Percentiles rank a stretch among this genome's conserved stretches.
phyloP scores from a whole-genome alignment of 2,888 invertebrate genomes.

The Stictocephala bisonia region DNA sequence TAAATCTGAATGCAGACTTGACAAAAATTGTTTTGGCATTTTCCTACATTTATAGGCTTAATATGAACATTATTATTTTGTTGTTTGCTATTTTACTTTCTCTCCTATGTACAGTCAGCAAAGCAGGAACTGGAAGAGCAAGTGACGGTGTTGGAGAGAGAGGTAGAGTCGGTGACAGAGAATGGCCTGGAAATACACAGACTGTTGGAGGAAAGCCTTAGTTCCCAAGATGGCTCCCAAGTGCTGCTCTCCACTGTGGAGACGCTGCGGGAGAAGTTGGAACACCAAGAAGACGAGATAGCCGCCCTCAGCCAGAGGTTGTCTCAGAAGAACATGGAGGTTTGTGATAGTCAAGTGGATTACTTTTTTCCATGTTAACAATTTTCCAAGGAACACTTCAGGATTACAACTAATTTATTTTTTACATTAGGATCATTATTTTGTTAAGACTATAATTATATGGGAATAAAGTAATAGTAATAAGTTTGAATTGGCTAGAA shows the following conservation, averaged over 20 bases:
- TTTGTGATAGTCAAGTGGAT: slow-evolving; percentile 53
- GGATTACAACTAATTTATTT: too few species aligned
- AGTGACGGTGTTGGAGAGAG: slow-evolving; percentile 74
- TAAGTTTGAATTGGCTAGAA: too few species aligned
- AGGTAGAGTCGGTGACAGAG: slow-evolving; percentile 84
- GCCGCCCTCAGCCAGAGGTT: slow-evolving; percentile 64
- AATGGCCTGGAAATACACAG: slow-evolving; percentile 80
- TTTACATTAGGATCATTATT: too few species aligned
- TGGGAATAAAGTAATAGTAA: too few species aligned
- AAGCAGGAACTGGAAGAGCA: slow-evolving; percentile 74
- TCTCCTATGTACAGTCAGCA: slow-evolving; percentile 63
- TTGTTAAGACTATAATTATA: too few species aligned
- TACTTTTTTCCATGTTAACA: too few species aligned
- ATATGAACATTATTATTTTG: too few species aligned
- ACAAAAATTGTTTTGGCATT: too few species aligned
- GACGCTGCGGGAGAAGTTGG: slow-evolving; percentile 73
- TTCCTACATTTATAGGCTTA: too few species aligned
- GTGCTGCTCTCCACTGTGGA: slow-evolving; percentile 74
- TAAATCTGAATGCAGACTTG: too few species aligned
- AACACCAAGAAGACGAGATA: slow-evolving; percentile 73
- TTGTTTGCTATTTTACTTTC: too few species aligned
- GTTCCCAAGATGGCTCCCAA: slow-evolving; percentile 73
- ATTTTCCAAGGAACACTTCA: too few species aligned
- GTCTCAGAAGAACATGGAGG: slow-evolving; percentile 65
- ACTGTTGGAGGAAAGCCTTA: slow-evolving; percentile 74